Evolutionary conservation across 2,888 invertebrate genomes (phyloP).

Genomic region (Callyntrura sp.): DNA sequence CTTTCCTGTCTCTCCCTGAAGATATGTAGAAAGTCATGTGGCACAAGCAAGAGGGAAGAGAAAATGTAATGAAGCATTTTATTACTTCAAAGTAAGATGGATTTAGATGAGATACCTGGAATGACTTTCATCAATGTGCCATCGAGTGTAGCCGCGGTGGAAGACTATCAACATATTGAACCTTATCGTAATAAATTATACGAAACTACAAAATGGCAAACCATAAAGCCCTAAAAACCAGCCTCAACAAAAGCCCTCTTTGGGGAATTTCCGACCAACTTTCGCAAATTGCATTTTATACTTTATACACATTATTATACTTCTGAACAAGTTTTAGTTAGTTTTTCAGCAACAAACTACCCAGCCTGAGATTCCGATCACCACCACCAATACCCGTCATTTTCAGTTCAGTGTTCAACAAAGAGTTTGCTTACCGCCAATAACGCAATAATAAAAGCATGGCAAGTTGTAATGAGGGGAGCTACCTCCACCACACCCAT

Average conservation of each 20-base stretch:
- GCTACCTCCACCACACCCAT: no score
- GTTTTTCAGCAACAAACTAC: slow-evolving; percentile 6
- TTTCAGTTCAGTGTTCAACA: slow-evolving; percentile 25
- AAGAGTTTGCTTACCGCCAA: slow-evolving; percentile 21
- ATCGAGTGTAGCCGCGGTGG: slow-evolving; percentile 41
- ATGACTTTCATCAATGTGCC: slow-evolving; percentile 64
- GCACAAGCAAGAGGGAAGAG: neutral
- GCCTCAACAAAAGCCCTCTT: slow-evolving; percentile 67
- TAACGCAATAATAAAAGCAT: neutral
- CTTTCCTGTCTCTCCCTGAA: no score
- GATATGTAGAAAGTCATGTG: no score
- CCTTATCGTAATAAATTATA: slow-evolving; percentile 61
- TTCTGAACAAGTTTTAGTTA: slow-evolving; percentile 14
- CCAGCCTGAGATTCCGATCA: slow-evolving; percentile 17
- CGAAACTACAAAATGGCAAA: slow-evolving; percentile 58
- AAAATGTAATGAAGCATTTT: slow-evolving; percentile 68
- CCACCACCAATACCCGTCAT: slow-evolving; percentile 34
- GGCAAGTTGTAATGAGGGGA: neutral
- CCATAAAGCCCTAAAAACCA: slow-evolving; percentile 65
- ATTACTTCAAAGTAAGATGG: slow-evolving; percentile 66
- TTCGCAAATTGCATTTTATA: slow-evolving; percentile 65
- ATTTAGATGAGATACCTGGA: slow-evolving; percentile 69
- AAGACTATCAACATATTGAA: slow-evolving; percentile 40
- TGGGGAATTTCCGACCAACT: slow-evolving; percentile 57
- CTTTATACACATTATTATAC: slow-evolving; percentile 46